These are phyloP conservation scores for Axea sp. DNA, from an alignment of 2,888 invertebrate species.

Conservation along the genomic window DNA sequence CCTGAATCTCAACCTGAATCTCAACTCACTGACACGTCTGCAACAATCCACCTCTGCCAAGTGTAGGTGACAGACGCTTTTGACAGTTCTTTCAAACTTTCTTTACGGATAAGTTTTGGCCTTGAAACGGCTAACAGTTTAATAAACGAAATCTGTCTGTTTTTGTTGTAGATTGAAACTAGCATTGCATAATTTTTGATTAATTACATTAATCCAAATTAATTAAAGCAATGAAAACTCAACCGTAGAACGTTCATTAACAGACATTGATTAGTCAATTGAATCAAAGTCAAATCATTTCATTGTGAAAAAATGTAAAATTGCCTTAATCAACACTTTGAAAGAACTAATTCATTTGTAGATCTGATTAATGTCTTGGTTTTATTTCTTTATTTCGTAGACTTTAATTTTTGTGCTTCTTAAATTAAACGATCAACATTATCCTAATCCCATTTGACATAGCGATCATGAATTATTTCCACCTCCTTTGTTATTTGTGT, in stretches of 20 bases:
- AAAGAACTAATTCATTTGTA: conserved; percentile 49
- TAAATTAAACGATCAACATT: no score
- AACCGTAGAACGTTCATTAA: no score
- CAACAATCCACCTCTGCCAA: conserved; percentile 89
- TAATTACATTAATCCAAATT: no score
- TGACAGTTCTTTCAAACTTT: conserved; percentile 70
- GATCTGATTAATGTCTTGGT: conserved; percentile 50
- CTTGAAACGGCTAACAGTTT: no score
- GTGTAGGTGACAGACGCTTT: conserved; percentile 86
- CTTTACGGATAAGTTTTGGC: no score
- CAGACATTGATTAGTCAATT: no score
- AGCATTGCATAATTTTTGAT: no score
- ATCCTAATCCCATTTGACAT: not conserved
- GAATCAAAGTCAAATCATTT: no score
- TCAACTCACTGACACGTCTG: conserved; percentile 91
- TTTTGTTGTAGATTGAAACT: no score
- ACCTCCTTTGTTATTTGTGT: conserved; percentile 8
- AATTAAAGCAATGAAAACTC: no score
- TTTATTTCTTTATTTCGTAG: conserved; percentile 62
- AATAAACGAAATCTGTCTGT: no score
- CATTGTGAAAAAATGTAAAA: no score
- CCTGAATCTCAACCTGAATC: conserved; percentile 97
- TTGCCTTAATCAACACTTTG: conserved; percentile 27
- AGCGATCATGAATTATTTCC: not conserved
- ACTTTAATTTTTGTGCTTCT: conserved; percentile 12